These are phyloP conservation scores for Halichoerus grypus DNA, from an alignment of 2,113 vertebrate genomes.

Conservation along the genomic window DNA sequence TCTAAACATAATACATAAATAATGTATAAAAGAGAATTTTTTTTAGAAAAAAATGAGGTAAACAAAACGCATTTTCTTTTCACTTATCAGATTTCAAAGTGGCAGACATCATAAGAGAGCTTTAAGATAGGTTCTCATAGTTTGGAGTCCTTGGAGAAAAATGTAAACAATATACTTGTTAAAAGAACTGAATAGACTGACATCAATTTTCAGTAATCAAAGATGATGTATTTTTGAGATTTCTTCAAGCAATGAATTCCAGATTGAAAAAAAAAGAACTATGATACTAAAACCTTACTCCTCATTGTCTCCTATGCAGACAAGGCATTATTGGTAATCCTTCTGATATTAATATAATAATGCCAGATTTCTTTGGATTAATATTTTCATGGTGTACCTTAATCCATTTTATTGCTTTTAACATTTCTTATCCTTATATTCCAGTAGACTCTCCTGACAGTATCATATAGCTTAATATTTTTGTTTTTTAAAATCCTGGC, in stretches of 20 bases:
- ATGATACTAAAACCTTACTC: neutral
- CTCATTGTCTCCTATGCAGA: neutral
- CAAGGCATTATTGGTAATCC: neutral
- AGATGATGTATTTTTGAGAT: neutral
- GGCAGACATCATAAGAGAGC: neutral
- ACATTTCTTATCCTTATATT: neutral
- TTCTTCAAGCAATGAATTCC: neutral
- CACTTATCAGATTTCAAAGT: neutral
- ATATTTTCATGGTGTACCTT: neutral
- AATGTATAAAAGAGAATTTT: neutral
- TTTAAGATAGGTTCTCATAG: neutral
- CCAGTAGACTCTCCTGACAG: neutral
- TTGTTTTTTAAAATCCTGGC: neutral
- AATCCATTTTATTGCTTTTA: neutral
- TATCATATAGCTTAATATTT: neutral
- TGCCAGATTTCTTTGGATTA: neutral
- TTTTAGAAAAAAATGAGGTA: neutral
- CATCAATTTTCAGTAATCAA: neutral
- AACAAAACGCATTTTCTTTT: neutral
- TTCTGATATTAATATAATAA: neutral
- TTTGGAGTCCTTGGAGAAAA: neutral
- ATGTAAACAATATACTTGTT: neutral
- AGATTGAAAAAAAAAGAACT: neutral
- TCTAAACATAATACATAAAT: neutral
- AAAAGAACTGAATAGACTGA: neutral